phyloP scores from a whole-genome alignment of 2,888 invertebrate species.

The Epistrophe eligans region DNA sequence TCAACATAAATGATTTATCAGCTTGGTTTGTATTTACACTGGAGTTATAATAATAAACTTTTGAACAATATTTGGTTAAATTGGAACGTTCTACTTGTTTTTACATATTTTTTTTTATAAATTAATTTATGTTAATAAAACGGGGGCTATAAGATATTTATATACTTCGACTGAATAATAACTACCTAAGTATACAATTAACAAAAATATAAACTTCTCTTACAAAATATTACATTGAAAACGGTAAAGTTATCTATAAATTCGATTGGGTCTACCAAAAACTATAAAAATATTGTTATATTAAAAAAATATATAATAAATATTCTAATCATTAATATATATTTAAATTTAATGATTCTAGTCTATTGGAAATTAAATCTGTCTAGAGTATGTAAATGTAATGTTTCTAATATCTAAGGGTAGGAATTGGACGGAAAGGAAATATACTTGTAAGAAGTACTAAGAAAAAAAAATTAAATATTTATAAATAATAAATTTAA shows the following conservation, averaged over 20 bases:
- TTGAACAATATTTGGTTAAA: conserved; percentile 42
- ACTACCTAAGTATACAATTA: conserved; percentile 69
- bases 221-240: conserved; percentile 65
- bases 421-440: conserved; percentile 51
- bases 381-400: conserved; percentile 75
- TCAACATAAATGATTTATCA: conserved; percentile 31
- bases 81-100: conserved; percentile 63
- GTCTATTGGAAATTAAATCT: conserved; percentile 67
- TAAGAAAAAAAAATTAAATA: conserved; percentile 40
- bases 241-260: conserved; percentile 43
- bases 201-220: conserved; percentile 64
- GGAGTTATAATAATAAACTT: conserved; percentile 38
- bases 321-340: conserved; percentile 3
- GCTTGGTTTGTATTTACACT: conserved; percentile 69
- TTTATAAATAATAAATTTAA: conserved; percentile 32
- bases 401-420: conserved; percentile 73
- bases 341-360: conserved; percentile 45
- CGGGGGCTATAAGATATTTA: conserved; percentile 23
- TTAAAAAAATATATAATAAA: conserved; percentile 21
- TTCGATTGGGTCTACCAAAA: conserved; percentile 36
- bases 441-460: conserved; percentile 66
- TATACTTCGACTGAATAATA: conserved; percentile 40
- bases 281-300: conserved; percentile 8
- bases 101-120: conserved; percentile 49
- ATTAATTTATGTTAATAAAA: conserved; percentile 39